Percentiles rank a stretch among this genome's conserved stretches.
phyloP scores from a whole-genome alignment of 2,797 vertebrate species.

The Sarcophilus harrisii region DNA sequence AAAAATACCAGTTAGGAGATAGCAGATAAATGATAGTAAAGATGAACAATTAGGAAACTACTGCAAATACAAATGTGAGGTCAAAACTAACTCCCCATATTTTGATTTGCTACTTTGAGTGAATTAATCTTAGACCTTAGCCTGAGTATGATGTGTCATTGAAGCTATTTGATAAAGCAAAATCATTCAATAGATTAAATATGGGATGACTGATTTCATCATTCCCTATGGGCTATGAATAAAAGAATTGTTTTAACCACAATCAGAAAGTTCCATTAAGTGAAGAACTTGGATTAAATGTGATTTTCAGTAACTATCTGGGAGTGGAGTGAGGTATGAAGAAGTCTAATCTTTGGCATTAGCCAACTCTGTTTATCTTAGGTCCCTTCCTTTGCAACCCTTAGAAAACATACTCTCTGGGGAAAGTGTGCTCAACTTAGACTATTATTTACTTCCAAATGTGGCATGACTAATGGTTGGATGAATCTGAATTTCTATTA shows the following conservation, averaged over 20 bases:
- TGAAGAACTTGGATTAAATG: background rate
- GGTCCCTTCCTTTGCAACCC: background rate
- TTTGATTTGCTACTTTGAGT: background rate
- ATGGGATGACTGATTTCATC: background rate
- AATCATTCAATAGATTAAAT: background rate
- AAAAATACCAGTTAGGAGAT: background rate
- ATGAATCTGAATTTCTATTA: background rate
- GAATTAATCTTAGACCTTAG: background rate
- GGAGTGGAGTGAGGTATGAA: background rate
- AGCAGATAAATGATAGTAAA: background rate
- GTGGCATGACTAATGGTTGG: background rate
- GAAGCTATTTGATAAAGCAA: background rate
- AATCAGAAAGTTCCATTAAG: background rate
- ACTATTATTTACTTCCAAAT: background rate
- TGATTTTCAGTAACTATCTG: background rate
- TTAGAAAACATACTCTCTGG: background rate
- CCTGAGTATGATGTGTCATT: background rate
- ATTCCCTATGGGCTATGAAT: background rate
- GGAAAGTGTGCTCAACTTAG: background rate
- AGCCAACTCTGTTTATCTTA: background rate
- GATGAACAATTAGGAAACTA: background rate
- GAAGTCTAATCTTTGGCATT: background rate
- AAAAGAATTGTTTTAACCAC: background rate
- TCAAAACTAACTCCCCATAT: background rate
- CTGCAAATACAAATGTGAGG: background rate